Evolutionary conservation across 2,888 invertebrate species (phyloP).

Genomic region (Tinea semifulvella): DNA sequence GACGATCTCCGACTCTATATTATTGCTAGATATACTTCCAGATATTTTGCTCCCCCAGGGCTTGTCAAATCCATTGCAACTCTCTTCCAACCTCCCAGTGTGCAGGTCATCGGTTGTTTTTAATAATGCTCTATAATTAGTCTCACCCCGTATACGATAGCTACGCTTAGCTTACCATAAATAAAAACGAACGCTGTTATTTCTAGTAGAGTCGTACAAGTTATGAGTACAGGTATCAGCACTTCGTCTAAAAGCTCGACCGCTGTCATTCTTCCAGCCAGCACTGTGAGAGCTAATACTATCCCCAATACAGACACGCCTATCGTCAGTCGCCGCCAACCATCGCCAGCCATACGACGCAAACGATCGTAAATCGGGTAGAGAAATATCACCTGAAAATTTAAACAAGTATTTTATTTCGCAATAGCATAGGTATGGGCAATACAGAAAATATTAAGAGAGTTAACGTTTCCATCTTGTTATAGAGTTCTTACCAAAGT

Average conservation of each 20-base stretch:
- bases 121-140: too few relatives aligned
- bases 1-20: too few relatives aligned
- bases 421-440: too few relatives aligned
- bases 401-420: too few relatives aligned
- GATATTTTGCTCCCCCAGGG: too few relatives aligned
- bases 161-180: conserved; percentile 43
- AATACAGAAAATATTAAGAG: too few relatives aligned
- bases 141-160: too few relatives aligned
- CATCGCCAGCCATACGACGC: conserved; percentile 33
- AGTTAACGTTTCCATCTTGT: too few relatives aligned
- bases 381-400: conserved; percentile 33
- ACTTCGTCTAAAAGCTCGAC: conserved; percentile 35
- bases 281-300: conserved; percentile 25
- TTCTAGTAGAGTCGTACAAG: conserved; percentile 35
- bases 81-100: too few relatives aligned
- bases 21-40: too few relatives aligned
- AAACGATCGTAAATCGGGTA: conserved; percentile 43
- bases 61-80: too few relatives aligned
- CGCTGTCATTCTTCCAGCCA: conserved; percentile 30
- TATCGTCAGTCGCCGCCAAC: conserved; percentile 37
- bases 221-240: conserved; percentile 35
- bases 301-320: conserved; percentile 30
- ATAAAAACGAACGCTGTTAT: conserved; percentile 40
- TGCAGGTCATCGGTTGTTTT: too few relatives aligned
- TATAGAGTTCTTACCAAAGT: conserved; percentile 45